Evolutionary conservation across 2,888 invertebrate species (phyloP), one percentile per base, ranked within the genome.

Genomic region (Steinernema carpocapsae): DNA sequence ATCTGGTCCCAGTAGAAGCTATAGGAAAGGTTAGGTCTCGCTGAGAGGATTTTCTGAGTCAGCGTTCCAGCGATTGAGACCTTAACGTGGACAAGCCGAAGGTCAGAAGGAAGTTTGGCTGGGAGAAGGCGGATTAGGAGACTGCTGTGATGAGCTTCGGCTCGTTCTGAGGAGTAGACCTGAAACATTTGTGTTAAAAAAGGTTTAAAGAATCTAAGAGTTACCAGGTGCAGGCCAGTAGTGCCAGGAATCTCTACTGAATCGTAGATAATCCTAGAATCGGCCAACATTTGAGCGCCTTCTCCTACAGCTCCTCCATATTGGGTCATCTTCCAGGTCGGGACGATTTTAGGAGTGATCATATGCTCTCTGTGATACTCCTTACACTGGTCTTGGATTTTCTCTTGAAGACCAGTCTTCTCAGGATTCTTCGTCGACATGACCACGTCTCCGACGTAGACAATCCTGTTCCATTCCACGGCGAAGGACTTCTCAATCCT

Each of bases 1-100:
- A 94, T 91, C 88, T 96, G 94, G 89, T 96, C 95, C 99, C 99
- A 99, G 1, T 95, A 94, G 88, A 96, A 99, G 10, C 94, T 94
- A 89, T 96, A 95, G 72, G 93, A 94, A 76, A 99, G 90, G 88
- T 94, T 94, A 0, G 96, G 94, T 89, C 96, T 96, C 0, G 97
- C 96, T 89, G 97, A 97, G 88, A 97, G 96, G 0, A 93, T 92
- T 88, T 93, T 93, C 17, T 94, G 93, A 88, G 95, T 93, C 17
- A 56, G 43, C 26, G 93, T 10, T 37, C 84, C 85, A 24, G 81
- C 82, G 22, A 84, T 64, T 0, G 59, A 7, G 26, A 99, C 95
- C 74, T 93, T 92, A 22, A 99, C 93, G 88, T 96, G 94, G 0
- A 99, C 94, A 85, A 94, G 92, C 2, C 93, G 92, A 75, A 96